Percentiles rank a stretch among this genome's conserved stretches.
Conservation (phyloP, 1,140 invertebrate genomes). For the Aphelenchoides avenae region DNA sequence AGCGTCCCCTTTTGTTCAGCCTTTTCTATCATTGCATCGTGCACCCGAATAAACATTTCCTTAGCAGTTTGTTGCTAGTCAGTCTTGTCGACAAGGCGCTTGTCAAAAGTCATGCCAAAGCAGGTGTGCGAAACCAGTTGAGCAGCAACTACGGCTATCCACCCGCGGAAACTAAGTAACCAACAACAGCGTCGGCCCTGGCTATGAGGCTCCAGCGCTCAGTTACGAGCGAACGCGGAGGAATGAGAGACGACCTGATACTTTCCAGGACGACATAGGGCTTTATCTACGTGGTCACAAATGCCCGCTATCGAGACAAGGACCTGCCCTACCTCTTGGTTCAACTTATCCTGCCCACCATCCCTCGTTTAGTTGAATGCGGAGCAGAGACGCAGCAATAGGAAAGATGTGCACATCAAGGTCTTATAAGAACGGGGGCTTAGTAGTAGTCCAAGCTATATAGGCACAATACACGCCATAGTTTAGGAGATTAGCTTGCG, state of each 20-base stretch:
- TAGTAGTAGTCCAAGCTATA: conserved; percentile 80
- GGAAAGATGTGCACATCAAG: conserved; percentile 71
- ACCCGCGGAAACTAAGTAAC: too few species aligned
- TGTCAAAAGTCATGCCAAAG: too few species aligned
- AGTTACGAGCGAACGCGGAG: conserved; percentile 74
- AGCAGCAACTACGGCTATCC: too few species aligned
- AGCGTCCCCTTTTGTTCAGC: too few species aligned
- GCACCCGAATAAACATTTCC: too few species aligned
- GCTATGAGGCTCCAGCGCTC: too few species aligned
- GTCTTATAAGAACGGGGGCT: conserved; percentile 72
- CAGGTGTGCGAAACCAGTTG: too few species aligned
- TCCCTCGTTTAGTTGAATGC: conserved; percentile 56
- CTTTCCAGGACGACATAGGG: conserved; percentile 75
- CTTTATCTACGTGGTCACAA: conserved; percentile 86
- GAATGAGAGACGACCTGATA: conserved; percentile 94
- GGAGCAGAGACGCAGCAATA: conserved; percentile 62
- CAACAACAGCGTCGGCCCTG: too few species aligned
- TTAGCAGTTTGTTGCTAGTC: too few species aligned
- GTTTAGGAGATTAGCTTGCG: conserved; percentile 6
- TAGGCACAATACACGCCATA: conserved; percentile 1
- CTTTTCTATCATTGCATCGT: too few species aligned
- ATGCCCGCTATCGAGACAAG: conserved; percentile 74
- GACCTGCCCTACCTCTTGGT: conserved; percentile 65
- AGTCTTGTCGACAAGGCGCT: too few species aligned
- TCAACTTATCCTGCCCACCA: not conserved